Percentiles rank a stretch among this genome's conserved stretches.
These are phyloP conservation scores for Ditula angustiorana DNA, from an alignment of 2,888 invertebrate genomes.

Conservation along the genomic window DNA sequence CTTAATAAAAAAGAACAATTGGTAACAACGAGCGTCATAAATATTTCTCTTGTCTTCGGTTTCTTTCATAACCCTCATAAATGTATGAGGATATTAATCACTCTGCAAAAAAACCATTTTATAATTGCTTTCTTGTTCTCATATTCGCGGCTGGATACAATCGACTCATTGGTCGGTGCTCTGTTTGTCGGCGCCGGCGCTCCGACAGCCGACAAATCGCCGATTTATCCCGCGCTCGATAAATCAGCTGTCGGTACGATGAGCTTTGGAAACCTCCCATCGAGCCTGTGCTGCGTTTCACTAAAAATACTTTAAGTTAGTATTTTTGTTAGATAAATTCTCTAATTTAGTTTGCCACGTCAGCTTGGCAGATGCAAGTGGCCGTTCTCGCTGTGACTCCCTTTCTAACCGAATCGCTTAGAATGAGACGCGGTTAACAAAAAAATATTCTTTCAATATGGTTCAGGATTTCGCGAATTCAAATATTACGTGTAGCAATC, in stretches of 20 bases:
- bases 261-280: not conserved
- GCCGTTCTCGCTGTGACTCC: too few relatives aligned
- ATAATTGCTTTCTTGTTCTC: not conserved
- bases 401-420: too few relatives aligned
- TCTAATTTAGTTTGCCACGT: too few relatives aligned
- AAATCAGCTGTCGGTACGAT: not conserved
- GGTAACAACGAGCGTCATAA: not conserved
- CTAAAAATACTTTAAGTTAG: too few relatives aligned
- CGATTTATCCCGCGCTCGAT: not conserved
- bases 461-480: too few relatives aligned
- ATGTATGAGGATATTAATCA: not conserved
- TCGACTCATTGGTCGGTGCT: constrained; percentile 3
- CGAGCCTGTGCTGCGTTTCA: not conserved
- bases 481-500: too few relatives aligned
- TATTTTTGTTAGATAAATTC: too few relatives aligned
- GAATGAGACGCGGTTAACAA: too few relatives aligned
- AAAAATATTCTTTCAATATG: too few relatives aligned
- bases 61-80: not conserved
- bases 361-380: too few relatives aligned
- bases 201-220: constrained; percentile 3
- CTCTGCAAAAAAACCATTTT: not conserved
- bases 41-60: not conserved
- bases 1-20: not conserved
- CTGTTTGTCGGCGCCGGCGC: not conserved
- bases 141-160: not conserved